A percentile compares a stretch with the other conserved stretches of the same genome.
phyloP scores from a whole-genome alignment of 2,888 invertebrate species.

The Chirona hameri region DNA sequence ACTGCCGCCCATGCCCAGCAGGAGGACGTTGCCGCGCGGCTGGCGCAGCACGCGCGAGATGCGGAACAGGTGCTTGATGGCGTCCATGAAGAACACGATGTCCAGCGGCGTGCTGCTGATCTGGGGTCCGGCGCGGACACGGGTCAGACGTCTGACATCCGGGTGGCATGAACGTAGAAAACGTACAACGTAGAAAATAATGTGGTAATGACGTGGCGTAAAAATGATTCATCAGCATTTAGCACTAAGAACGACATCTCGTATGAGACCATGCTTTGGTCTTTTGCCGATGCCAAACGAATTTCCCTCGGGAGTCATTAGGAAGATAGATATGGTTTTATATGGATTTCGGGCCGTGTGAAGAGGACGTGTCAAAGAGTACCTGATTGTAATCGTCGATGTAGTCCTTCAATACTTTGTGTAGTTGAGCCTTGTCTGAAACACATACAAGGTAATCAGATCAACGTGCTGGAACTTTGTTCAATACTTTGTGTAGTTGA shows the following conservation, averaged over 20 bases:
- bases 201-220: not conserved
- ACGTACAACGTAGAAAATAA: not conserved
- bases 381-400: conserved; percentile 72
- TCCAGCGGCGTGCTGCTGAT: conserved; percentile 46
- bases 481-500: conserved; percentile 60
- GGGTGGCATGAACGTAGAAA: too few relatives aligned
- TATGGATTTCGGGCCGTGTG: too few relatives aligned
- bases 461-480: conserved; percentile 33
- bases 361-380: too few relatives aligned
- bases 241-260: too few relatives aligned
- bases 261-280: too few relatives aligned
- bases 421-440: conserved; percentile 48
- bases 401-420: conserved; percentile 48
- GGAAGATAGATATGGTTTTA: too few relatives aligned
- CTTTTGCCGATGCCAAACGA: too few relatives aligned
- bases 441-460: not conserved
- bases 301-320: too few relatives aligned
- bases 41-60: conserved; percentile 69
- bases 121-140: not conserved
- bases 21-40: conserved; percentile 51
- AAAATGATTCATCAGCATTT: too few relatives aligned
- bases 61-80: conserved; percentile 75
- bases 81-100: conserved; percentile 72
- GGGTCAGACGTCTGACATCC: too few relatives aligned
- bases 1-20: conserved; percentile 76